Evolutionary conservation across 2,113 vertebrate genomes (phyloP), one percentile per base, ranked within the genome.

Genomic region (Amphiprion percula): DNA sequence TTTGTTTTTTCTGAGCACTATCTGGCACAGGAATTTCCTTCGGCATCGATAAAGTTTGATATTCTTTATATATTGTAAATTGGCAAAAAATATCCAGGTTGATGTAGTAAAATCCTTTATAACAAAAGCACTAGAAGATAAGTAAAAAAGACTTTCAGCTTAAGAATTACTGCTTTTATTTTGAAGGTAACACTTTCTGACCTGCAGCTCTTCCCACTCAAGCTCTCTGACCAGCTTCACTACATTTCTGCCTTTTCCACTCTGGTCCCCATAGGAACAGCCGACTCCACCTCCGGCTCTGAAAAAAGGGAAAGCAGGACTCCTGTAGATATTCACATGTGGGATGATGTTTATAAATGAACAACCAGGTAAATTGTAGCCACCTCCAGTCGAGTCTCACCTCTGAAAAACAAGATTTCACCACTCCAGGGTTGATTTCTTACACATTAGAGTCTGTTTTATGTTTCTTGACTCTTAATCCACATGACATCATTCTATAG

Each of bases 211-310:
- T 2, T 0, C 2, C 0, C 16, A 5, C 10, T 0, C 8, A 28
- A 33, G 24, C 19, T 28, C 7, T 10, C 9, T 10, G 0, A 14
- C 2, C 1, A 47, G 19, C 28, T 77, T 82, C 4, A 87, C 72
- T 1, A 59, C n/a, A 72, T 71, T 63, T 76, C 37, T 71, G 33
- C 1, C 30, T 50, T 50, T 61, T 68, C 37, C 58, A 74, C 26
- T 33, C 28, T 28, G 23, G 88, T 94, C 76, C 52, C 87, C 87
- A 85, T 88, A 85, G 92, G 33, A 92, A 93, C 88, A 49, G 17
- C n/a, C 37, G 68, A 79, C 89, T 91, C 86, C 90, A 67, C 88
- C 90, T 78, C 73, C 63, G 33, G 55, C 56, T 65, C 65, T n/a
- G 44, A 21, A 62, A 64, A 28, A 15, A 33, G 5, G 9, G 17